These are phyloP conservation scores for Montipora cactus DNA, from an alignment of 64 coral and sea anemone genomes.

Conservation along the genomic window DNA sequence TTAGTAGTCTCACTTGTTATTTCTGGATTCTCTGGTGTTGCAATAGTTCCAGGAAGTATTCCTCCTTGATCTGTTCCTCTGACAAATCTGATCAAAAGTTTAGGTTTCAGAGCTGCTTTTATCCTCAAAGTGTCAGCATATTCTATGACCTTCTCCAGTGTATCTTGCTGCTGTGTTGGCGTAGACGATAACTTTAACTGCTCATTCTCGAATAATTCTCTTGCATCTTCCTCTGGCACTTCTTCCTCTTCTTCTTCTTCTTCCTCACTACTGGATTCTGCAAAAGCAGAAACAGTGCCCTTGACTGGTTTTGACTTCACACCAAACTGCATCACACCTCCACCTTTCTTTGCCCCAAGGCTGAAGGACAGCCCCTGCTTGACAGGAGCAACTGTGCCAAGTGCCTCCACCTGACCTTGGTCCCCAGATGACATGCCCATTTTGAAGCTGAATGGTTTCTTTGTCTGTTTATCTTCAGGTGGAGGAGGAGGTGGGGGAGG, in stretches of 20 bases:
- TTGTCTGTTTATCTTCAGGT: constrained; percentile 27
- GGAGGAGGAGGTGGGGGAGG: constrained; percentile 68
- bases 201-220: constrained; percentile 63
- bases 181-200: constrained; percentile 66
- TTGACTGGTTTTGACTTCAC: constrained; percentile 53
- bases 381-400: not conserved
- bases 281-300: constrained; percentile 76
- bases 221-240: constrained; percentile 22
- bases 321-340: constrained; percentile 39
- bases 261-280: constrained; percentile 89
- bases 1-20: not conserved
- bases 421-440: constrained; percentile 39
- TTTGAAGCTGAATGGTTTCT: constrained; percentile 73
- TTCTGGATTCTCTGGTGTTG: not conserved
- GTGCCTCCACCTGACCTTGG: constrained; percentile 51
- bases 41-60: constrained; percentile 84
- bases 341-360: constrained; percentile 63
- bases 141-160: constrained; percentile 87
- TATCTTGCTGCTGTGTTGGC: constrained; percentile 76
- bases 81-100: constrained; percentile 91
- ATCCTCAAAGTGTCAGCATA: constrained; percentile 91
- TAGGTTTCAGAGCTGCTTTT: constrained; percentile 67
- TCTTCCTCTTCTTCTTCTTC: constrained; percentile 64
- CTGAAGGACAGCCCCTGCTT: constrained; percentile 69
- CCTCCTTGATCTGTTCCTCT: constrained; percentile 64